These are phyloP conservation scores for Chelonus insularis DNA, from an alignment of 1,140 invertebrate genomes.

Conservation along the genomic window DNA sequence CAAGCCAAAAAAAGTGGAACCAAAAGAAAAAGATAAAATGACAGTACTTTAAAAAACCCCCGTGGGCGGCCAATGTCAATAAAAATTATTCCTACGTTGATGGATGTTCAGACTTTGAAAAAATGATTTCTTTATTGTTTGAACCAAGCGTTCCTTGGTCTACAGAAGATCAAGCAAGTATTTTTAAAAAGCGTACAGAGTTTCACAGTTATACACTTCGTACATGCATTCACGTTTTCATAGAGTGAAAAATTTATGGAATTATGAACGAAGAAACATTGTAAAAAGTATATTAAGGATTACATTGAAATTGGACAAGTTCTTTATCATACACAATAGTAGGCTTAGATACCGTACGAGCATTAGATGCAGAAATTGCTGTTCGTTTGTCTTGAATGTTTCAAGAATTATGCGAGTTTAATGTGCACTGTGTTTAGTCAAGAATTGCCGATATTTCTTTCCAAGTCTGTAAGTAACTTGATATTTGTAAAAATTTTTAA, in stretches of 20 bases:
- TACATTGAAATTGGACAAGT: constrained; percentile 49
- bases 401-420: constrained; percentile 60
- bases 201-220: constrained; percentile 58
- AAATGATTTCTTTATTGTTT: constrained; percentile 55
- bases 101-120: constrained; percentile 51
- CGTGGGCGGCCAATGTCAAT: constrained; percentile 32
- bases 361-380: constrained; percentile 57
- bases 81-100: constrained; percentile 53
- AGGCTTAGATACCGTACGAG: constrained; percentile 46
- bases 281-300: constrained; percentile 36
- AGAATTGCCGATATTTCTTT: constrained; percentile 58
- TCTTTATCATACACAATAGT: constrained; percentile 43
- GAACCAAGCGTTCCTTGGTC: constrained; percentile 56
- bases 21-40: constrained; percentile 48
- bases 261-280: constrained; percentile 38
- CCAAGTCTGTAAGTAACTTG: constrained; percentile 27
- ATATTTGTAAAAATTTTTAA: background rate
- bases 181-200: constrained; percentile 52
- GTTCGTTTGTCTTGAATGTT: constrained; percentile 63
- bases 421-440: constrained; percentile 53
- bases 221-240: constrained; percentile 47
- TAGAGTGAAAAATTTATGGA: constrained; percentile 45
- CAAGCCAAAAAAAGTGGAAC: constrained; percentile 54
- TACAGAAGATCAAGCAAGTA: constrained; percentile 43
- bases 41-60: constrained; percentile 41